Percentiles rank a stretch among this genome's conserved stretches.
Evolutionary conservation across 2,888 invertebrate genomes (phyloP).

Genomic region (Neria commutata): DNA sequence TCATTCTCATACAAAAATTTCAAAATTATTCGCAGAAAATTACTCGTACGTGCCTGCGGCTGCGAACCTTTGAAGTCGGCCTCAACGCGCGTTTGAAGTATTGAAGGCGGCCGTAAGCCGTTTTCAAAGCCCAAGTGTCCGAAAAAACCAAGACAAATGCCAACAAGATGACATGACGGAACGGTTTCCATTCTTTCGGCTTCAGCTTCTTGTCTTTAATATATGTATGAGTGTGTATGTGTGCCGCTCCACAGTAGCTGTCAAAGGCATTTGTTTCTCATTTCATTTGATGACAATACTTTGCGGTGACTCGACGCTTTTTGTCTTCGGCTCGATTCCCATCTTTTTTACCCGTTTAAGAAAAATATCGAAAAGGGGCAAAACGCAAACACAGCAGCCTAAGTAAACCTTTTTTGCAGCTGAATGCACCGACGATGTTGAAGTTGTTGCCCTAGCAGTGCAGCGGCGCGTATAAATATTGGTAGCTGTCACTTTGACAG

Average conservation of each 20-base stretch:
- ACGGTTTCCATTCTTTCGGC: not conserved
- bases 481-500: constrained; percentile 52
- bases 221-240: no score
- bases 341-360: not conserved
- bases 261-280: constrained; percentile 56
- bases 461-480: constrained; percentile 51
- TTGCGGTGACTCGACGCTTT: constrained; percentile 40
- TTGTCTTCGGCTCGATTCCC: not conserved
- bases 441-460: constrained; percentile 17
- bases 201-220: no score
- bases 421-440: constrained; percentile 16
- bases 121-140: no score
- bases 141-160: not conserved
- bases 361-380: not conserved
- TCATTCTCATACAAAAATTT: no score
- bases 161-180: not conserved
- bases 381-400: constrained; percentile 37
- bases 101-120: no score
- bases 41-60: no score
- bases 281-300: constrained; percentile 48
- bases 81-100: no score
- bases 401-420: constrained; percentile 39
- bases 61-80: no score
- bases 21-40: no score
- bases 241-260: constrained; percentile 52